Evolutionary conservation across 2,113 vertebrate species (phyloP).

Genomic region (Eptesicus fuscus): DNA sequence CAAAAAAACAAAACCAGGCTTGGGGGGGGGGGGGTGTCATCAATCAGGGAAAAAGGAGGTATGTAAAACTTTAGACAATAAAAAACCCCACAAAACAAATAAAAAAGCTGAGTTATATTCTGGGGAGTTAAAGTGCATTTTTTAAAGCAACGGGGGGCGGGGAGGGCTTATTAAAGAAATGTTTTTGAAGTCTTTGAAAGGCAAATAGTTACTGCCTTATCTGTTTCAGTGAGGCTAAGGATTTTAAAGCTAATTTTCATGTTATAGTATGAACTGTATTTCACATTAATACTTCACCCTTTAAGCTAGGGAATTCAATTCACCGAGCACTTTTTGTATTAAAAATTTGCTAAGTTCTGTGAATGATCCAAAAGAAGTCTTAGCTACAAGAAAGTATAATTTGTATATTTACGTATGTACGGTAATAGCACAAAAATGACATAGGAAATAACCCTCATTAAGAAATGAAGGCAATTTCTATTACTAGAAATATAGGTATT

Average conservation of each 20-base stretch:
- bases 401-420: neutral
- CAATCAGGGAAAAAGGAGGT: too few relatives aligned
- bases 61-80: too few relatives aligned
- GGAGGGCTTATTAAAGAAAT: constrained; percentile 26
- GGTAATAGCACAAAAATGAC: neutral
- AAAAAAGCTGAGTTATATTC: neutral
- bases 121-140: neutral
- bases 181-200: neutral
- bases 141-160: constrained; percentile 11
- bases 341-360: neutral
- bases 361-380: neutral
- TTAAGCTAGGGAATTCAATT: constrained; percentile 11
- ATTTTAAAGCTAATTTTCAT: neutral
- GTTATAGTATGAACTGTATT: neutral
- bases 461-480: constrained; percentile 30
- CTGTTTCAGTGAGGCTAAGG: neutral
- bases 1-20: too few relatives aligned
- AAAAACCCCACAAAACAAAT: too few relatives aligned
- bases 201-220: neutral
- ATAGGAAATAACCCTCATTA: constrained; percentile 2
- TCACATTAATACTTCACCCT: constrained; percentile 1
- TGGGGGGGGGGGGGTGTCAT: too few relatives aligned
- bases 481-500: neutral
- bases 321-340: neutral
- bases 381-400: neutral